Conservation (phyloP, 2,113 vertebrate genomes). For the Triplophysa tibetana region DNA sequence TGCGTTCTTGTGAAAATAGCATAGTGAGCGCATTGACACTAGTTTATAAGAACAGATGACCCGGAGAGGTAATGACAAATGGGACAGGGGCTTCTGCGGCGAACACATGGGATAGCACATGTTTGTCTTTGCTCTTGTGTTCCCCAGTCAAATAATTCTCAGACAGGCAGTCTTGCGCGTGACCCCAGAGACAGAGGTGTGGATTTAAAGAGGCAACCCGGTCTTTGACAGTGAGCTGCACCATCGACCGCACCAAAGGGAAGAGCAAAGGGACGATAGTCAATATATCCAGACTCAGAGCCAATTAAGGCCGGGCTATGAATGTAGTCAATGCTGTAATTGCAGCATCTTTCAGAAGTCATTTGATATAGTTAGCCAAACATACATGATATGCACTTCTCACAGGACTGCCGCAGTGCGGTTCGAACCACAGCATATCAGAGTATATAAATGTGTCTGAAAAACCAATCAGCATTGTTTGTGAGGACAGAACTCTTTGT, state of each 20-base stretch:
- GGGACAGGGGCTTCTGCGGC: not conserved
- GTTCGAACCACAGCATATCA: not conserved
- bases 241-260: constrained; percentile 56
- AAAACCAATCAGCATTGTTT: not conserved
- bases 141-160: not conserved
- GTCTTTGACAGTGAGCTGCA: constrained; percentile 52
- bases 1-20: too few species aligned
- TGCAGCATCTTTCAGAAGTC: constrained; percentile 51
- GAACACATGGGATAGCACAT: not conserved
- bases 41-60: not conserved
- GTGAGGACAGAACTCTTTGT: not conserved
- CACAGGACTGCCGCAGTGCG: constrained; percentile 8
- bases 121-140: not conserved
- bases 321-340: constrained; percentile 51
- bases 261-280: constrained; percentile 49
- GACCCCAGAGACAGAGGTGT: constrained; percentile 43
- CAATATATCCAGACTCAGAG: constrained; percentile 61
- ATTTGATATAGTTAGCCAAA: constrained; percentile 55
- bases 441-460: not conserved
- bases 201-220: constrained; percentile 33
- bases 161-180: constrained; percentile 21
- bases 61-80: not conserved
- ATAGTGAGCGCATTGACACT: not conserved
- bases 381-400: constrained; percentile 31
- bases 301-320: constrained; percentile 64